Percentiles rank a stretch among this genome's conserved stretches.
phyloP scores from a whole-genome alignment of 2,797 vertebrate genomes.

The Scyliorhinus canicula region DNA sequence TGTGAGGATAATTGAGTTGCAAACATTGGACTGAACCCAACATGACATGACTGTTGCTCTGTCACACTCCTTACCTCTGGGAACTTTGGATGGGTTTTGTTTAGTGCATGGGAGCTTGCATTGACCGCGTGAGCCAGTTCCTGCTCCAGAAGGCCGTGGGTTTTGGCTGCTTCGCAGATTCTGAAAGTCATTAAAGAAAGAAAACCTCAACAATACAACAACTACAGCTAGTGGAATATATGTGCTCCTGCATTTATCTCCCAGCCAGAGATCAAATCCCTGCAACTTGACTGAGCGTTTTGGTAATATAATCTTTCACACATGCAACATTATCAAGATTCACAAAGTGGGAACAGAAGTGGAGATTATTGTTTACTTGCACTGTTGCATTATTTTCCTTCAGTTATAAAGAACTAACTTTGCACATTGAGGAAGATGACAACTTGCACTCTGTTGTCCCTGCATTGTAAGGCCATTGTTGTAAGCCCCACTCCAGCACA shows the following conservation, averaged over 20 bases:
- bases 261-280: neutral
- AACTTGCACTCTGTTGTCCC: neutral
- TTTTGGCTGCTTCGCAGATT: conserved; percentile 93
- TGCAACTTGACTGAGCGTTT: neutral
- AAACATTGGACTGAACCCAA: neutral
- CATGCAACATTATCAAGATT: neutral
- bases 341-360: neutral
- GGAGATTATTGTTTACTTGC: neutral
- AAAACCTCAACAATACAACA: neutral
- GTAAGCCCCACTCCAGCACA: neutral
- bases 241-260: neutral
- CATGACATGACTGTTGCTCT: neutral
- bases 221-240: neutral
- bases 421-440: neutral
- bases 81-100: conserved; percentile 90
- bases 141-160: conserved; percentile 84
- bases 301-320: neutral
- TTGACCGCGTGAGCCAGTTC: conserved; percentile 96
- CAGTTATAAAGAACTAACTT: neutral
- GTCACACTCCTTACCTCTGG: conserved; percentile 73
- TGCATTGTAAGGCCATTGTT: neutral
- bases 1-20: neutral
- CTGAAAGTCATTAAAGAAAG: conserved; percentile 51
- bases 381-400: neutral
- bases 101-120: conserved; percentile 91